A percentile compares a stretch with the other conserved stretches of the same genome.
These are phyloP conservation scores for Syritta pipiens DNA, from an alignment of 2,888 invertebrate genomes.

Conservation along the genomic window DNA sequence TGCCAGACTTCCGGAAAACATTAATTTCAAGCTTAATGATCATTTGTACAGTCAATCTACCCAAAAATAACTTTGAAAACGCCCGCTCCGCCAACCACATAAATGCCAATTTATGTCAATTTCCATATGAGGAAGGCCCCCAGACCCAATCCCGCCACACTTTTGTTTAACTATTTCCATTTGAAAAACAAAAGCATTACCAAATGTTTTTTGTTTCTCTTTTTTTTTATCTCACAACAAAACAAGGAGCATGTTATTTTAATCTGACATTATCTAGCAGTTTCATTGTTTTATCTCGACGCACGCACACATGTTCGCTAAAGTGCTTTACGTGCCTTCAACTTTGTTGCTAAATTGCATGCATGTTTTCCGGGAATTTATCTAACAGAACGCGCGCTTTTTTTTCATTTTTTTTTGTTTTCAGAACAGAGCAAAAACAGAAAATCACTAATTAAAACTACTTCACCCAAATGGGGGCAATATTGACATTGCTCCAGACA, in stretches of 20 bases:
- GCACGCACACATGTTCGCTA: background rate
- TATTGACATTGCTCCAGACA: conserved; percentile 37
- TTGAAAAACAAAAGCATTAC: background rate
- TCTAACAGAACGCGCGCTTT: background rate
- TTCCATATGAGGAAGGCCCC: background rate
- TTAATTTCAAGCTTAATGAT: no score
- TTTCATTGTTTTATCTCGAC: conserved; percentile 16
- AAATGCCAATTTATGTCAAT: background rate
- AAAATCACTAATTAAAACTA: conserved; percentile 35
- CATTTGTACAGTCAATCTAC: background rate
- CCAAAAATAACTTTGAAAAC: background rate
- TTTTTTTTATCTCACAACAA: background rate
- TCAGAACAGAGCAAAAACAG: background rate
- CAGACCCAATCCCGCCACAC: background rate
- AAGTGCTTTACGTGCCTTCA: conserved; percentile 1
- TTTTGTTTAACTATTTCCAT: background rate
- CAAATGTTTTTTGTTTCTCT: background rate
- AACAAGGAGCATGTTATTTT: conserved; percentile 10
- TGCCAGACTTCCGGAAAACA: no score
- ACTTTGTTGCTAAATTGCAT: conserved; percentile 13
- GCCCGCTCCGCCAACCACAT: no score
- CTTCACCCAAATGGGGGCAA: conserved; percentile 37
- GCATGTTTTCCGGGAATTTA: conserved; percentile 26
- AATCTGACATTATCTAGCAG: conserved; percentile 10
- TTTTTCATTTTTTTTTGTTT: background rate